Percentiles rank a stretch among this genome's conserved stretches.
Conservation (phyloP, 2,797 vertebrate species). For the Lycodopsis pacificus region DNA sequence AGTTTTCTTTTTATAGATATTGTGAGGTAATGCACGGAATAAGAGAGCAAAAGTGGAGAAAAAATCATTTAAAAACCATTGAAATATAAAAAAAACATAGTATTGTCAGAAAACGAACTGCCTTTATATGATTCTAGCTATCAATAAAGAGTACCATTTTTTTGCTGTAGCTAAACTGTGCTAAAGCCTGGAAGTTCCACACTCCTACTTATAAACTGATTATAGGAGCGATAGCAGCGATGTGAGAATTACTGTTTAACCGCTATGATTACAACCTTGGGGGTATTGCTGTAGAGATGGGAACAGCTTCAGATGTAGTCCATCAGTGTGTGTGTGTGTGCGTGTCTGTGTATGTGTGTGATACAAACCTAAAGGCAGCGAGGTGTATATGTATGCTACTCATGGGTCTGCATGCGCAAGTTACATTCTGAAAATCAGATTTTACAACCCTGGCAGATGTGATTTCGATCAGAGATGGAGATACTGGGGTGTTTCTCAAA, state of each 20-base stretch:
- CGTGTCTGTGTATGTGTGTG: neutral
- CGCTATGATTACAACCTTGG: constrained; percentile 55
- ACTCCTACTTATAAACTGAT: constrained; percentile 72
- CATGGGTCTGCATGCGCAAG: constrained; percentile 8
- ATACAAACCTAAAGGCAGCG: constrained; percentile 4
- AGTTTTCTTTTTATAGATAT: neutral
- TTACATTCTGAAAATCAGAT: constrained; percentile 11
- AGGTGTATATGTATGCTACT: neutral
- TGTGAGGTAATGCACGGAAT: neutral
- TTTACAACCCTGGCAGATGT: neutral
- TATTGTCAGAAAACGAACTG: neutral
- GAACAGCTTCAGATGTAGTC: constrained; percentile 25
- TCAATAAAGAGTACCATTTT: neutral
- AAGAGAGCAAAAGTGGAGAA: neutral
- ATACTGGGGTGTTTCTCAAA: neutral
- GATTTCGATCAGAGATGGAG: constrained; percentile 1
- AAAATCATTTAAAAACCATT: neutral
- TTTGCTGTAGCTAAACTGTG: constrained; percentile 21
- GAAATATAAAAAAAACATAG: neutral
- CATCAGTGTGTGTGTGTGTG: constrained; percentile 24
- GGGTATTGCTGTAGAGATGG: constrained; percentile 36
- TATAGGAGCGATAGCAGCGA: constrained; percentile 43
- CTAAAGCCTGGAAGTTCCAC: constrained; percentile 46
- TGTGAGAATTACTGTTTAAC: constrained; percentile 55
- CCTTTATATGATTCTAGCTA: neutral